A percentile compares a stretch with the other conserved stretches of the same genome.
These are phyloP conservation scores for Brachyptera risi DNA, from an alignment of 2,888 invertebrate genomes.

Conservation along the genomic window DNA sequence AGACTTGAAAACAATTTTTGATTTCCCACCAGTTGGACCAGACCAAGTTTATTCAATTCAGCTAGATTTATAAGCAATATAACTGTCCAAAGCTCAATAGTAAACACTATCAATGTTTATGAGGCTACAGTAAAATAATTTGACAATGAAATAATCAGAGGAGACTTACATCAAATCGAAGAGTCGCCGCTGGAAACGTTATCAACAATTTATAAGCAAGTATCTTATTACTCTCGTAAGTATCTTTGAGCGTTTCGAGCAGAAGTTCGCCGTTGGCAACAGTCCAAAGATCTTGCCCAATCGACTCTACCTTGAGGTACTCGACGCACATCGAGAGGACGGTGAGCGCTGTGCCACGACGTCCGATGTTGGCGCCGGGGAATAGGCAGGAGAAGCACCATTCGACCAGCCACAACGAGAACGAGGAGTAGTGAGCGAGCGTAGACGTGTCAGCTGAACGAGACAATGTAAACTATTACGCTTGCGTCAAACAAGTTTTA, in stretches of 20 bases:
- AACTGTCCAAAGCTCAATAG: no score
- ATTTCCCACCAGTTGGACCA: no score
- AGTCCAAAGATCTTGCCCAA: slow-evolving; percentile 44
- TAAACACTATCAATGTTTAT: neutral
- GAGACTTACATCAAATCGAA: slow-evolving; percentile 32
- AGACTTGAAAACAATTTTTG: no score
- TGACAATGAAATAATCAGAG: slow-evolving; percentile 38
- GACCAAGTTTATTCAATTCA: no score
- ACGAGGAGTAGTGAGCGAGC: neutral
- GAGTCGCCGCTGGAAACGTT: slow-evolving; percentile 40
- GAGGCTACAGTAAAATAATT: neutral
- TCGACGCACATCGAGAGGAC: neutral
- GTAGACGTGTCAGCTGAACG: no score
- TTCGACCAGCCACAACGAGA: neutral
- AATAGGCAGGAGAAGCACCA: neutral
- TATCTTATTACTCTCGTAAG: slow-evolving; percentile 73
- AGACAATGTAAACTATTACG: no score
- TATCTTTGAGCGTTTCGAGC: slow-evolving; percentile 60
- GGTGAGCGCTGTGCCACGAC: neutral
- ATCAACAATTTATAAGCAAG: slow-evolving; percentile 57
- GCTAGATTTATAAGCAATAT: no score
- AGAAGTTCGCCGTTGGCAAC: slow-evolving; percentile 47
- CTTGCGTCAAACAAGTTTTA: no score
- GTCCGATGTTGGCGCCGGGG: neutral
- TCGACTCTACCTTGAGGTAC: neutral